A percentile compares a stretch with the other conserved stretches of the same genome.
These are phyloP conservation scores for Resseliella maxima DNA, from an alignment of 2,888 invertebrate genomes.

Conservation along the genomic window DNA sequence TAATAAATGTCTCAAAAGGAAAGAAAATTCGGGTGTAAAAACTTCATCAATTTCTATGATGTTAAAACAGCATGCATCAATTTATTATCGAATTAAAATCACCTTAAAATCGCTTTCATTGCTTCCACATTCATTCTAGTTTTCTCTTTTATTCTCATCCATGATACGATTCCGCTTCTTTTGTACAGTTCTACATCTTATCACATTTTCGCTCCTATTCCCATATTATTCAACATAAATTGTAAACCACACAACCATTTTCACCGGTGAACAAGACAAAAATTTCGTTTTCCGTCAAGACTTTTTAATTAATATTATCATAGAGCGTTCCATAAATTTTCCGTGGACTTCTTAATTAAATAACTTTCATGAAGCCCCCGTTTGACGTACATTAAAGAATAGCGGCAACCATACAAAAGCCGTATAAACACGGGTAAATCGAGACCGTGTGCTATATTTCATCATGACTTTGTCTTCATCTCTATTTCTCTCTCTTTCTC, in stretches of 20 bases:
- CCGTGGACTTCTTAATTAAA: slow-evolving; percentile 45
- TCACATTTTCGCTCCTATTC: too few relatives aligned
- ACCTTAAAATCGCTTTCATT: background rate
- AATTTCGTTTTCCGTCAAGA: slow-evolving; percentile 24
- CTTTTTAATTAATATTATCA: slow-evolving; percentile 51
- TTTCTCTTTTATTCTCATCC: too few relatives aligned
- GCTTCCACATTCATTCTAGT: background rate
- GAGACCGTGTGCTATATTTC: background rate
- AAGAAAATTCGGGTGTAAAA: background rate
- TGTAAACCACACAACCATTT: background rate
- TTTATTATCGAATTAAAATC: slow-evolving; percentile 51
- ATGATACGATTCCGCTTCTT: too few relatives aligned
- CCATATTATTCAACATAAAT: too few relatives aligned
- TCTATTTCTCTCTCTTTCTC: too few relatives aligned
- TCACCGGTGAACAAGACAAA: background rate
- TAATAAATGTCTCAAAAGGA: background rate
- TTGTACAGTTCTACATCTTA: too few relatives aligned
- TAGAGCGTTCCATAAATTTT: slow-evolving; percentile 49
- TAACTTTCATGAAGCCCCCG: background rate
- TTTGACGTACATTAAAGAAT: background rate
- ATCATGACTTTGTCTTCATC: slow-evolving; percentile 21
- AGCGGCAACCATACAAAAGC: background rate
- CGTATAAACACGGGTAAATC: background rate
- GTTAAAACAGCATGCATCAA: slow-evolving; percentile 13
- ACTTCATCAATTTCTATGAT: background rate